Evolutionary conservation across 2,888 invertebrate genomes (phyloP).

Genomic region (Lasioglossum malachurum): DNA sequence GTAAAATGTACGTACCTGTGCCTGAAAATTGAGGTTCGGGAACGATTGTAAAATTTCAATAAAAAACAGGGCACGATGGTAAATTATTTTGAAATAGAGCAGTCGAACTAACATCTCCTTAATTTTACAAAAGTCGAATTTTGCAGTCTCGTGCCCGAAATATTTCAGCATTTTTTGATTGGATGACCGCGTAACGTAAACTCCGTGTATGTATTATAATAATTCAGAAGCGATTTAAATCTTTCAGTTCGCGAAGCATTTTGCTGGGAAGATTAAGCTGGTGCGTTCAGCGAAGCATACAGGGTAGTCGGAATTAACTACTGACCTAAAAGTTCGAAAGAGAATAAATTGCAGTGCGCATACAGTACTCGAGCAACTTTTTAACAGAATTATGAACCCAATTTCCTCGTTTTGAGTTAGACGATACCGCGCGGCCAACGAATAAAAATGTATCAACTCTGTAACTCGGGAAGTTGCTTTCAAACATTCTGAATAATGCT

Average conservation of each 20-base stretch:
- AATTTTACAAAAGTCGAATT: background rate
- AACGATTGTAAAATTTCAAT: too few species aligned
- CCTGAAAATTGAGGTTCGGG: too few species aligned
- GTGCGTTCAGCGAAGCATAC: background rate
- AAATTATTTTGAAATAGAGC: background rate
- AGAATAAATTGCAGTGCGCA: slow-evolving; percentile 1
- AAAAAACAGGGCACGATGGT: background rate
- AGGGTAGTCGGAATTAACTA: background rate
- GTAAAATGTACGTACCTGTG: too few species aligned
- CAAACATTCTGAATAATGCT: slow-evolving; percentile 16
- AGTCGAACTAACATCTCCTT: background rate
- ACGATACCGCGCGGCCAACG: slow-evolving; percentile 4
- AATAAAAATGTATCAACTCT: slow-evolving; percentile 18
- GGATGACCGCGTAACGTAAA: background rate
- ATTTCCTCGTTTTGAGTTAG: slow-evolving; percentile 13
- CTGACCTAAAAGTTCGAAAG: slow-evolving; percentile 13
- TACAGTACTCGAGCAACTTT: slow-evolving; percentile 1
- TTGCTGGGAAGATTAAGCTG: background rate
- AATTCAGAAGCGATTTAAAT: slow-evolving; percentile 11
- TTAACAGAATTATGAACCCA: slow-evolving; percentile 24
- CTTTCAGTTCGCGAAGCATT: background rate
- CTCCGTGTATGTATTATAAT: background rate
- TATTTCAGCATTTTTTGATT: background rate
- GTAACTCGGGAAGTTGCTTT: slow-evolving; percentile 6
- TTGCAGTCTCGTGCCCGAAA: background rate